Evolutionary conservation across 2,888 invertebrate species (phyloP), one percentile per base, ranked within the genome.

Genomic region (Drosophila lutescens): DNA sequence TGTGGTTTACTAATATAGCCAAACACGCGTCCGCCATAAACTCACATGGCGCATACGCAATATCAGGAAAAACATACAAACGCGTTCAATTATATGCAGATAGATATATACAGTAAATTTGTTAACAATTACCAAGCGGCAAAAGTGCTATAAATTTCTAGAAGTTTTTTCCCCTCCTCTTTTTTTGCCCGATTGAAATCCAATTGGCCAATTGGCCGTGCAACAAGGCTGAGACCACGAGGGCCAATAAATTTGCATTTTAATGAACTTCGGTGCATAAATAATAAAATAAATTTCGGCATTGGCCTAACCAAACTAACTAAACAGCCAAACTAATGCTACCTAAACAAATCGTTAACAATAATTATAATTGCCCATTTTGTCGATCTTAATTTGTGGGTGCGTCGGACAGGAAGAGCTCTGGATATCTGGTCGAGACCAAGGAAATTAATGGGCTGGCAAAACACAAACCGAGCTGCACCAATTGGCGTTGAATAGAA

Each of bases 281-380:
- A 88, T 84, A 84, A 80, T 84, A 88, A 84, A 86, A 84, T 83
- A 83, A 88, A 86, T 86, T 88, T 60, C 63, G 86, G 69, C 88
- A 88, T 80, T 88, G 86, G 75, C 66, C 46, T 60, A 59, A 70
- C 30, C 40, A 54, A 65, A 73, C 66, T 55, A 86, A 80, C 87
- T 74, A 78, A 84, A 81, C 86, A 75, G 76, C 72, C 69, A 84
- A 67, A 83, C 79, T 80, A 88, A 82, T 86, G 70, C 68, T 58
- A 56, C 61, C 72, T 83, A 83, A 84, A 84, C 83, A 84, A 84
- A 84, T 58, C 88, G 87, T 84, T 88, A 84, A 84, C 87, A 88
- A 88, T 83, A 88, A 83, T 88, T 84, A 84, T 84, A 84, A 84
- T 88, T 84, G 77, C 85, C 63, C 86, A 80, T 88, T 88, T 80